These are phyloP conservation scores for Rhea americana DNA, from an alignment of 2,113 vertebrate genomes.

Conservation along the genomic window DNA sequence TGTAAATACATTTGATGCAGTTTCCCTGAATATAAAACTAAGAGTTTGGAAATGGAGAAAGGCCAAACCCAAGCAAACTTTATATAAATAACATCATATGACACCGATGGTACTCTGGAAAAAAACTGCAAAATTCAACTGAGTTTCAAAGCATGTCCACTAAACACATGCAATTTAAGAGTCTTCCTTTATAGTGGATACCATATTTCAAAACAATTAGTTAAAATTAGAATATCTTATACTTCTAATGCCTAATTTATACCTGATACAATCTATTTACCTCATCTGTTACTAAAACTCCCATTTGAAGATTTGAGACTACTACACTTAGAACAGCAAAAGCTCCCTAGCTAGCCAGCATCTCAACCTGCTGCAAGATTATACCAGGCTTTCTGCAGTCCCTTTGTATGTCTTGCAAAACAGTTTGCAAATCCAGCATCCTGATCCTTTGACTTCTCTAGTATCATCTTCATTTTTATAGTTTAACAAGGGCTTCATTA, in stretches of 20 bases:
- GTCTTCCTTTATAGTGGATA: neutral
- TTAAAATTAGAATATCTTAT: neutral
- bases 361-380: neutral
- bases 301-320: neutral
- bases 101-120: neutral
- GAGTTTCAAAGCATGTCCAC: neutral
- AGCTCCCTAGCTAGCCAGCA: neutral
- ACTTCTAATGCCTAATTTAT: neutral
- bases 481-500: neutral
- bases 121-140: neutral
- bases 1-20: constrained; percentile 28
- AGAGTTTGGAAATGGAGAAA: neutral
- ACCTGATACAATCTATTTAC: neutral
- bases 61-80: neutral
- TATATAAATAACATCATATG: neutral
- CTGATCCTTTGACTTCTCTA: neutral
- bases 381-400: neutral
- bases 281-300: neutral
- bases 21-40: neutral
- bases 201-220: neutral
- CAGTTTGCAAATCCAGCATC: neutral
- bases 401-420: neutral
- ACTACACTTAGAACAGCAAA: neutral
- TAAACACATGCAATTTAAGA: neutral
- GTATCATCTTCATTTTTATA: neutral